Conservation (phyloP, 2,113 vertebrate genomes). For the Arizona elegans region DNA sequence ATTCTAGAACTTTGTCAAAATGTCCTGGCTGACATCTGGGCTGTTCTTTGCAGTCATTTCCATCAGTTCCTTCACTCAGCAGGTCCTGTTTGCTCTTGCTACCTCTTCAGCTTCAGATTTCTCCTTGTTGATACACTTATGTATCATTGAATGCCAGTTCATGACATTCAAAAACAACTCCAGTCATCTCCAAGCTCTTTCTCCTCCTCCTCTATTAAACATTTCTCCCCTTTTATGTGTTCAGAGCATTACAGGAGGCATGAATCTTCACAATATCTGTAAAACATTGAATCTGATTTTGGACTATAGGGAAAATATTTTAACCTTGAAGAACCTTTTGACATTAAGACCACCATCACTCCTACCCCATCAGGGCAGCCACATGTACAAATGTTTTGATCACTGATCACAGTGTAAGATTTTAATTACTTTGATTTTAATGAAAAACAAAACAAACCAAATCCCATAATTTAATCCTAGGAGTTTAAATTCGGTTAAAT, state of each 20-base stretch:
- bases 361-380: not conserved
- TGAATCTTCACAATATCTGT: not conserved
- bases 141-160: not conserved
- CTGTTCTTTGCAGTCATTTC: not conserved
- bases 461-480: not conserved
- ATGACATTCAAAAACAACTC: not conserved
- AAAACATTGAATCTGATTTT: not conserved
- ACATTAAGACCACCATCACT: not conserved
- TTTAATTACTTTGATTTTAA: not conserved
- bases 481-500: not conserved
- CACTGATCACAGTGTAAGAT: not conserved
- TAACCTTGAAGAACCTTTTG: not conserved
- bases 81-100: not conserved
- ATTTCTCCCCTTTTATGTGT: not conserved
- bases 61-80: not conserved
- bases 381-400: not conserved
- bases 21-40: not conserved
- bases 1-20: not conserved
- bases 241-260: not conserved
- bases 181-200: not conserved
- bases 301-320: not conserved
- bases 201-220: too few species aligned
- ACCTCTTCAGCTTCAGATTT: not conserved
- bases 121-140: not conserved
- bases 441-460: not conserved